Evolutionary conservation across 2,888 invertebrate genomes (phyloP), one percentile per base, ranked within the genome.

Genomic region (Polietes domitor): DNA sequence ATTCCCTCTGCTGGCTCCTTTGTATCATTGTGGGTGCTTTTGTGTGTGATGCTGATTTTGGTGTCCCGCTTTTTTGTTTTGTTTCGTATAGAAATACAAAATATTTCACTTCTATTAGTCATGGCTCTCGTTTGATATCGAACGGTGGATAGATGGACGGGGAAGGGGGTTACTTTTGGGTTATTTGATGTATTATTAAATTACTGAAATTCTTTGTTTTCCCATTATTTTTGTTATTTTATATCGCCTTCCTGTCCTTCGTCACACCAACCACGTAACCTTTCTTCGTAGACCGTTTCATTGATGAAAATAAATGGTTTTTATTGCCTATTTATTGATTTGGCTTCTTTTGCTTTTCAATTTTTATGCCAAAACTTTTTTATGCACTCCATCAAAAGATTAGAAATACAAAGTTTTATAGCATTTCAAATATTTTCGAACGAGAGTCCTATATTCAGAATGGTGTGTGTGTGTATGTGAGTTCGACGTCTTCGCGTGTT

Each of bases 271-370:
- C n/a, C n/a, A n/a, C n/a, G n/a, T n/a, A n/a, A n/a, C n/a, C n/a
- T n/a, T n/a, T n/a, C n/a, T n/a, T n/a, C n/a, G n/a, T n/a, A n/a
- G n/a, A n/a, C n/a, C 50, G 47, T 80, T 50, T 24, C 37, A 50
- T 80, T 70, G 61, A 76, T 72, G 26, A 65, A 76, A 80, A 76
- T 76, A 76, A 80, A 80, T 76, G 71, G 26, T 55, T 80, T 75
- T 80, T 76, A 55, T 80, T 76, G 71, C 41, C 75, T 76, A 76
- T 75, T 55, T 76, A 80, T 76, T 80, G 80, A 80, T 80, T 80
- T 80, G 1, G 10, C 10, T 37, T 37, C 37, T 37, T 37, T 37
- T 37, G 37, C 12, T 37, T 37, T 37, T 37, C 37, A 37, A 37
- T 37, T 37, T 37, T 10, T 71, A 63, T 12, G 15, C 24, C 17